Base-by-base conservation (phyloP, 2,113 vertebrate species). In the Phoxinus phoxinus region DNA sequence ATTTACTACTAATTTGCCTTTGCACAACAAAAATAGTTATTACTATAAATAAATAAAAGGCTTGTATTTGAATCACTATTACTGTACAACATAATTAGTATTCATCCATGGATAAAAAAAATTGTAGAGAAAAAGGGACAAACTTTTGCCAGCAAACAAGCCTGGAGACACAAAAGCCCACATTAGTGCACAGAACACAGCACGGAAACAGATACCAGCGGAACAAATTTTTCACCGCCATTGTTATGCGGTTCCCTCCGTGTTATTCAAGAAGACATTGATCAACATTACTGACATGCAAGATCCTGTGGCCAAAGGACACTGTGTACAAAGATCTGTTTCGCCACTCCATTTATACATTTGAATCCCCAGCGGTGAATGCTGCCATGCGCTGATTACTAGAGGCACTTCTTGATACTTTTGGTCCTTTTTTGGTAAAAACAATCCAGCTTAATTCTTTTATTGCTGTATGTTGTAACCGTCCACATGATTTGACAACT, bases 21-120 rank as follows among this genome's bases (percentile, higher is more conserved):
- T 46, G 37, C 37, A 73, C 12, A 23, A 46, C 37, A 73, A 46
- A 23, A 63, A 19, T 44, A 63, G 25, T 19, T 61, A 61, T 44
- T 44, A 27, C 53, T 63, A 80, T 80, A 46, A 78, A 46, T 65
- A 21, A 44, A 63, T 41, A 80, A 63, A 41, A 46, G 58, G n/a
- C 58, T 44, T 80, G 7, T 17, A 27, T 63, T 44, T 61, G 35
- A 80, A 58, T 35, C 58, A 21, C 25, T 63, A n/a, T 63, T 80
- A 35, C 48, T 51, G 10, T 67, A 76, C 44, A 61, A 35, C 58
- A 76, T 41, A 51, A 15, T 23, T 30, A 13, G 48, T 51, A 21
- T 76, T 76, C 41, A 37, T 61, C 23, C 35, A 63, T 44, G 3
- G 21, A 41, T 59, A 78, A n/a, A 78, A 58, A 35, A 78, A 58